These are phyloP conservation scores for Bombus waltoni DNA, from an alignment of 1,140 invertebrate genomes.

Conservation along the genomic window DNA sequence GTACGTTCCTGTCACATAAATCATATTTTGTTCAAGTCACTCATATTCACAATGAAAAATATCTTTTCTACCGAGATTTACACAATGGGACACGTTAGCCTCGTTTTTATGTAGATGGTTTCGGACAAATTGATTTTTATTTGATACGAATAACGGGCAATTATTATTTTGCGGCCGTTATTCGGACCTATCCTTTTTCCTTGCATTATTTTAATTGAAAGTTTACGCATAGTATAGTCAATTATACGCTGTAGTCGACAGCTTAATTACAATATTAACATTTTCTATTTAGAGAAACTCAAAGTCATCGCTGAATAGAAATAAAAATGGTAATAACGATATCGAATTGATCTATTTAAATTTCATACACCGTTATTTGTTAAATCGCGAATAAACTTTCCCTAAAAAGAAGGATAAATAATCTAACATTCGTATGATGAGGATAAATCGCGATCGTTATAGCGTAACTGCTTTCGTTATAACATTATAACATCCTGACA, in stretches of 20 bases:
- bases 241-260: too few species aligned
- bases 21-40: background rate
- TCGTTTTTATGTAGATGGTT: background rate
- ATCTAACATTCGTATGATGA: background rate
- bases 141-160: background rate
- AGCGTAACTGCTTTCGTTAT: background rate
- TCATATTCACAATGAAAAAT: background rate
- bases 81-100: background rate
- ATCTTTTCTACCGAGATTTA: background rate
- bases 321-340: background rate
- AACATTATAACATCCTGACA: background rate
- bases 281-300: too few species aligned
- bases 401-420: background rate
- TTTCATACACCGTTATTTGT: background rate
- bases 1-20: background rate
- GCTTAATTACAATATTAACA: too few species aligned
- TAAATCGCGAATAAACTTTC: background rate
- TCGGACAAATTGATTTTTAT: background rate
- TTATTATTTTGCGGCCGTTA: too few species aligned
- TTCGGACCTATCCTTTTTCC: too few species aligned
- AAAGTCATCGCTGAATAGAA: too few species aligned
- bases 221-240: too few species aligned
- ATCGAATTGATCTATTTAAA: background rate
- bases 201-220: too few species aligned
- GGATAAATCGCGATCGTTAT: background rate